Evolutionary conservation across 1,140 invertebrate genomes (phyloP), one percentile per base, ranked within the genome.

Genomic region (Idris sp.): DNA sequence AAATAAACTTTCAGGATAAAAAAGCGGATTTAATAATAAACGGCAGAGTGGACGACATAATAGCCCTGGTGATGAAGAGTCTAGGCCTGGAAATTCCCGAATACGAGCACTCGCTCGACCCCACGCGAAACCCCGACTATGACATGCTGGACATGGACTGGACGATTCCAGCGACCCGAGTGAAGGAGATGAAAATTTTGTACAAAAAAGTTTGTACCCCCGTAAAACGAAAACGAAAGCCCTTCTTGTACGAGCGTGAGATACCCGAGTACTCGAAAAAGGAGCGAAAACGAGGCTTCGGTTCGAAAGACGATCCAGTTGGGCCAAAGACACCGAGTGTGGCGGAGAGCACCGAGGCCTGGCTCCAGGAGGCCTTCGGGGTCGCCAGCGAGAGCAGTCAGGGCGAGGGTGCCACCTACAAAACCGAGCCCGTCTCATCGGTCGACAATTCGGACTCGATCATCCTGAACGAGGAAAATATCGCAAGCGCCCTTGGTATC

Each of bases 1-100:
- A n/a, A n/a, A n/a, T n/a, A n/a, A n/a, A 33, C 30, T 48, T 53
- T 5, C 35, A 96, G 93, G 96, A 99, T 79, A 95, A 95, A 79
- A 95, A 97, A 87, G 95, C 95, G 18, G 93, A 97, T 86, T 86
- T 99, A 40, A 91, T 95, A 41, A 96, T 98, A 71, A 93, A 96
- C 79, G 91, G 92, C 22, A 97, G 96, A 87, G 94, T 98, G 4
- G 97, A 98, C 87, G 91, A 92, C 67, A 90, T 98, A 25, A 91
- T 98, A 81, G 87, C 89, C 53, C 90, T 91, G 78, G 87, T 98
- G 1, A 92, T 95, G 89, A 90, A 93, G 81, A 89, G 91, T 43
- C 85, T 97, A 18, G 89, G 90, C 15, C 62, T 96, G 3, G 90
- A 92, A 74, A 92, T 95, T 76, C 90, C 92, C 2, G 87, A 90